Percentiles rank a stretch among this genome's conserved stretches.
Evolutionary conservation across 2,797 vertebrate genomes (phyloP).

Genomic region (Anguilla anguilla): DNA sequence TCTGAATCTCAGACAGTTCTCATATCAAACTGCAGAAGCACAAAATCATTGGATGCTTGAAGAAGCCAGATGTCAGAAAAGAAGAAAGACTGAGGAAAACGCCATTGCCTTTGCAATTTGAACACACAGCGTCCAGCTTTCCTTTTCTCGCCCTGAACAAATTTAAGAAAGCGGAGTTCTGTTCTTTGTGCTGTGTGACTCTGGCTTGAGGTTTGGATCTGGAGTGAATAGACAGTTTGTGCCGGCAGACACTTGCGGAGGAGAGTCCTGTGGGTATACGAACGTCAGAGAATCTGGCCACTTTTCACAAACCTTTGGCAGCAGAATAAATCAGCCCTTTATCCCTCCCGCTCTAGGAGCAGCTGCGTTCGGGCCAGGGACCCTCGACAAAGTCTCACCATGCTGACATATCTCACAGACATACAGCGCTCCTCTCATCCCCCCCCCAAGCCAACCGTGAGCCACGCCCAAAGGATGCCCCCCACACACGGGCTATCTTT

Average conservation of each 20-base stretch:
- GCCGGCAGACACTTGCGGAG: conserved; percentile 13
- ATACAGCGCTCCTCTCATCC: conserved; percentile 53
- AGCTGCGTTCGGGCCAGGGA: conserved; percentile 13
- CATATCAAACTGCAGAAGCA: conserved; percentile 20
- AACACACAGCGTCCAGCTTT: neutral
- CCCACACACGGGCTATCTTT: conserved; percentile 21
- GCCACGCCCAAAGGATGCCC: conserved; percentile 12
- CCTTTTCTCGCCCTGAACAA: conserved; percentile 17
- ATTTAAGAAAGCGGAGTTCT: conserved; percentile 25
- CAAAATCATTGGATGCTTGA: neutral
- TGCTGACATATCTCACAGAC: conserved; percentile 52
- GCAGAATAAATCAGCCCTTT: conserved; percentile 43
- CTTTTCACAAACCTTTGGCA: conserved; percentile 30
- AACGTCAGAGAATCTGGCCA: conserved; percentile 28
- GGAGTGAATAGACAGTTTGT: conserved; percentile 34
- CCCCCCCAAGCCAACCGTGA: conserved; percentile 47
- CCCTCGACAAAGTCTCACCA: conserved; percentile 45
- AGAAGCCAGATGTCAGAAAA: neutral
- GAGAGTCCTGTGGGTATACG: conserved; percentile 11
- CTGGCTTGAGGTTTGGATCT: conserved; percentile 22
- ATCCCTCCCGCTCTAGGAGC: conserved; percentile 26
- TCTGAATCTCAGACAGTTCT: neutral
- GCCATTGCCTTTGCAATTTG: neutral
- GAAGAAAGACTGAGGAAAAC: neutral
- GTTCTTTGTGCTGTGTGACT: conserved; percentile 28